phyloP scores from a whole-genome alignment of 2,888 invertebrate species.

The Adelphocoris suturalis region DNA sequence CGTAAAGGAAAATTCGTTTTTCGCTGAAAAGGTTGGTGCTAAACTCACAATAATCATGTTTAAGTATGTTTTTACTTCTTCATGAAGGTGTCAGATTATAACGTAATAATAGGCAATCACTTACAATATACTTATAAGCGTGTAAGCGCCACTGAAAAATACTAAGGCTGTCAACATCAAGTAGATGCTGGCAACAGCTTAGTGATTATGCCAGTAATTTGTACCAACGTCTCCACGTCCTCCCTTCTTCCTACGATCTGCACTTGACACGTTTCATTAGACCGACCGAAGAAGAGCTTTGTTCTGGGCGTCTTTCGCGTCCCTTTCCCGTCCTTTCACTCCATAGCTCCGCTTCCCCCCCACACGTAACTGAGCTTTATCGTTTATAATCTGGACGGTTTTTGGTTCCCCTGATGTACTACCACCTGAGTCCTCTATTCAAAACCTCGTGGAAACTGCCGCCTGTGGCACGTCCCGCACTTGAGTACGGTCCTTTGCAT shows the following conservation, averaged over 20 bases:
- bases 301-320: constrained; percentile 32
- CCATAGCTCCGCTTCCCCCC: not conserved
- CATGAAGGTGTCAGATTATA: no score
- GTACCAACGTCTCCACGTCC: not conserved
- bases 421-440: not conserved
- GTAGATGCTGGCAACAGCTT: not conserved
- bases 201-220: not conserved
- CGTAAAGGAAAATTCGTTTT: no score
- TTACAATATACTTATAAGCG: no score
- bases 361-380: constrained; percentile 24
- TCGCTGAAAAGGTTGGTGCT: no score
- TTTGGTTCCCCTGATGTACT: constrained; percentile 51
- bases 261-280: constrained; percentile 53
- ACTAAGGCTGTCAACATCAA: no score
- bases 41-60: no score
- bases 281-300: constrained; percentile 40
- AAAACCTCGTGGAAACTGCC: constrained; percentile 19
- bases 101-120: no score
- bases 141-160: no score
- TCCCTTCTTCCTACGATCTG: constrained; percentile 13
- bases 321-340: not conserved
- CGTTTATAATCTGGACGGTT: constrained; percentile 50
- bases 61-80: no score
- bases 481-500: not conserved
- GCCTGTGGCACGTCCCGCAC: not conserved